Percentiles rank a stretch among this genome's conserved stretches.
These are phyloP conservation scores for Noctilio leporinus DNA, from an alignment of 2,113 vertebrate species.

Conservation along the genomic window DNA sequence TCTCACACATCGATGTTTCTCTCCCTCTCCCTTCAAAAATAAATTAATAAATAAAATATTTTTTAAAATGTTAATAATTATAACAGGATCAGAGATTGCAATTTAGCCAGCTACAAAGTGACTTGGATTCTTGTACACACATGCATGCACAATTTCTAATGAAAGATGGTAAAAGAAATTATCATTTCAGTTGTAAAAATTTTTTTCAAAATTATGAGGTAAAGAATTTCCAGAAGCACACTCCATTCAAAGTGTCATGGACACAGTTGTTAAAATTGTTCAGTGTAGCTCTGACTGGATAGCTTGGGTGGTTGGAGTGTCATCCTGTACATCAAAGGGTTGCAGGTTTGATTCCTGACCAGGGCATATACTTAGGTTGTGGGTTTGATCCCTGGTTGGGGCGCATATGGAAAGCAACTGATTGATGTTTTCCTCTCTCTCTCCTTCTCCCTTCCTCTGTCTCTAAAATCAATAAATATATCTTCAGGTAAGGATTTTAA, in stretches of 20 bases:
- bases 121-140: neutral
- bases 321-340: too few species aligned
- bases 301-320: too few species aligned
- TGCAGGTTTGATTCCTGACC: too few species aligned
- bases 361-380: too few species aligned
- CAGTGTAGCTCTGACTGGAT: neutral
- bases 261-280: neutral
- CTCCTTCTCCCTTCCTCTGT: too few species aligned
- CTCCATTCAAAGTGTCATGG: neutral
- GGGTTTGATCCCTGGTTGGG: too few species aligned
- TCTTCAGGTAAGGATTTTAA: too few species aligned
- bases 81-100: neutral
- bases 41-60: neutral
- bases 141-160: neutral
- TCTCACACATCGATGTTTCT: too few species aligned
- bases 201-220: neutral
- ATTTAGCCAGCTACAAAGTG: neutral
- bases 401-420: too few species aligned
- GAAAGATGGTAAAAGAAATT: neutral
- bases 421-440: too few species aligned
- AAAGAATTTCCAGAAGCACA: slow-evolving; percentile 28
- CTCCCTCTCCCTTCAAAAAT: too few species aligned
- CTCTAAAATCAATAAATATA: too few species aligned
- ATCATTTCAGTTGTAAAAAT: neutral
- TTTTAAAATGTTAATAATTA: neutral